Evolutionary conservation across 1,140 invertebrate species (phyloP).

Genomic region (Arctopsyche grandis): DNA sequence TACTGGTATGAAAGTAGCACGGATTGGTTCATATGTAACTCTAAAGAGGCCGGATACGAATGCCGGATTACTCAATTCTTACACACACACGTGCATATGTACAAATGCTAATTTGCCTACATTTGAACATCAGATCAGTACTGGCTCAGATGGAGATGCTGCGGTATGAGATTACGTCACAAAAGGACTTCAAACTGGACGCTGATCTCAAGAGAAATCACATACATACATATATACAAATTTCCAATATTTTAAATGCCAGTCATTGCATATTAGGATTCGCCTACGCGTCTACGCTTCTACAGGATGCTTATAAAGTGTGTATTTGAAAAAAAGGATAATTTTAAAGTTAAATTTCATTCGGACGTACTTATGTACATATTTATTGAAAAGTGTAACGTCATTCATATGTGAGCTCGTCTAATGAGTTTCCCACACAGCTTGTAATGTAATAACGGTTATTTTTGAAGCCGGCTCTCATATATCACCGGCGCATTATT

Average conservation of each 20-base stretch:
- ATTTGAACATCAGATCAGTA: background rate
- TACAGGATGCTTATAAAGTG: no score
- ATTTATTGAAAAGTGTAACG: constrained; percentile 37
- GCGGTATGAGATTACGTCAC: no score
- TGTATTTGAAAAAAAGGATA: no score
- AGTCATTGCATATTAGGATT: no score
- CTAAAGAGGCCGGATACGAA: constrained; percentile 23
- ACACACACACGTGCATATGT: background rate
- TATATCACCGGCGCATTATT: constrained; percentile 34
- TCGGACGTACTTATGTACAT: background rate
- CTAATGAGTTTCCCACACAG: constrained; percentile 53
- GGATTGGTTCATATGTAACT: constrained; percentile 20
- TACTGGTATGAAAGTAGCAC: constrained; percentile 33
- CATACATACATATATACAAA: no score
- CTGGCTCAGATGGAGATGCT: no score
- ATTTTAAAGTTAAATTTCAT: no score
- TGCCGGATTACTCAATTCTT: constrained; percentile 20
- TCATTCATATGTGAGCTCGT: constrained; percentile 45
- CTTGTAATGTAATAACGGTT: constrained; percentile 46
- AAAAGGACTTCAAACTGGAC: no score
- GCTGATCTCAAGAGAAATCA: no score
- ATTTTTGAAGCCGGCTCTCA: constrained; percentile 47
- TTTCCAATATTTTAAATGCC: no score
- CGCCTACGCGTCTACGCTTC: no score
- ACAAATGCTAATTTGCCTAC: background rate